phyloP scores from a whole-genome alignment of 2,888 invertebrate species.

The Acanthococcus lagerstroemiae region DNA sequence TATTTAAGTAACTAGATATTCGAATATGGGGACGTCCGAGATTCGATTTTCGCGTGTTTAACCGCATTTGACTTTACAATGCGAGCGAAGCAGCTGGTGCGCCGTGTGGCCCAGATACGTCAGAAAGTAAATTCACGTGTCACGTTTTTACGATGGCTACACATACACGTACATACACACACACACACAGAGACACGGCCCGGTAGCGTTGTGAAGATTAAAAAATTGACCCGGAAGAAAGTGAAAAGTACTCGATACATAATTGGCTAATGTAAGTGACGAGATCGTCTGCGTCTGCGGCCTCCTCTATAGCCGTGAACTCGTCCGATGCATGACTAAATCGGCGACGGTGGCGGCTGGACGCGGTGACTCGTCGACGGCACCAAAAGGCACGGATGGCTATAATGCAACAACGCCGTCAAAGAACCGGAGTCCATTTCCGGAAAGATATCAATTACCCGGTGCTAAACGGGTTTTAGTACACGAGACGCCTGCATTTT shows the following conservation, averaged over 20 bases:
- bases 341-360: neutral
- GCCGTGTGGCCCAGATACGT: neutral
- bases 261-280: neutral
- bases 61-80: neutral
- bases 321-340: neutral
- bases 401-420: too few species aligned
- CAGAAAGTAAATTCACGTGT: neutral
- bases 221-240: neutral
- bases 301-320: neutral
- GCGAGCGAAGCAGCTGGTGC: neutral
- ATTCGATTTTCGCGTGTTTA: neutral
- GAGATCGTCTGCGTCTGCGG: neutral
- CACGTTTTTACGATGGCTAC: neutral
- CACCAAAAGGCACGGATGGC: too few species aligned
- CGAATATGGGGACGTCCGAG: neutral
- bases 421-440: too few species aligned
- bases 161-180: too few species aligned
- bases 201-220: neutral
- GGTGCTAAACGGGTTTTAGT: too few species aligned
- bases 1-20: neutral
- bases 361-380: neutral
- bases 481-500: too few species aligned
- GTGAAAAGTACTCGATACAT: neutral
- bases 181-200: too few species aligned
- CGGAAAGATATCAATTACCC: too few species aligned